A percentile compares a stretch with the other conserved stretches of the same genome.
phyloP scores from a whole-genome alignment of 2,888 invertebrate genomes.

The Drosophila villosipedis region DNA sequence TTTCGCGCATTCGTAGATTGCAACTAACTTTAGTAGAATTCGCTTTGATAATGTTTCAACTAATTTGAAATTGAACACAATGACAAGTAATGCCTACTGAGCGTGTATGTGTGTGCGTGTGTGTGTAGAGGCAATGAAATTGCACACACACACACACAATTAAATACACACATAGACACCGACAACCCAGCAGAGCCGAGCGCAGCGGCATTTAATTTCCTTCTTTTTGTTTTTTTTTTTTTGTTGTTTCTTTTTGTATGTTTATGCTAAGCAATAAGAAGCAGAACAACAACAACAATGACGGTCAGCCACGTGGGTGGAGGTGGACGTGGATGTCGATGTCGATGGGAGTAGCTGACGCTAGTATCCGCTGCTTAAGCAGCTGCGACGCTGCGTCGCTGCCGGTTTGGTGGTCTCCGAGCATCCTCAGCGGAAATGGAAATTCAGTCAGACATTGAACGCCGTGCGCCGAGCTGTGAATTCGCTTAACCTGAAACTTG shows the following conservation, averaged over 20 bases:
- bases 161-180: conserved; percentile 21
- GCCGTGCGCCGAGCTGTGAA: conserved; percentile 63
- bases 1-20: background rate
- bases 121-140: conserved; percentile 14
- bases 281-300: conserved; percentile 25
- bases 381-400: conserved; percentile 21
- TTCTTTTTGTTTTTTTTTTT: conserved; percentile 25
- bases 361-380: conserved; percentile 13
- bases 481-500: conserved; percentile 29
- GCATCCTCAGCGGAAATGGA: conserved; percentile 71
- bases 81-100: conserved; percentile 32
- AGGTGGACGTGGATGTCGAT: conserved; percentile 17
- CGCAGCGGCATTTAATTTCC: conserved; percentile 56
- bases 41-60: conserved; percentile 34
- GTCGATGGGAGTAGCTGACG: conserved; percentile 34
- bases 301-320: conserved; percentile 63
- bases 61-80: conserved; percentile 27
- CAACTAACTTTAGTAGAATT: background rate
- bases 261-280: conserved; percentile 65
- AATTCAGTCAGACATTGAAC: conserved; percentile 72
- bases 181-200: conserved; percentile 27
- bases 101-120: conserved; percentile 2
- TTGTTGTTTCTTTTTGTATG: conserved; percentile 42
- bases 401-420: conserved; percentile 39
- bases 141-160: background rate